phyloP scores from a whole-genome alignment of 2,888 invertebrate genomes.

The Liopterus haemorrhoidalis region DNA sequence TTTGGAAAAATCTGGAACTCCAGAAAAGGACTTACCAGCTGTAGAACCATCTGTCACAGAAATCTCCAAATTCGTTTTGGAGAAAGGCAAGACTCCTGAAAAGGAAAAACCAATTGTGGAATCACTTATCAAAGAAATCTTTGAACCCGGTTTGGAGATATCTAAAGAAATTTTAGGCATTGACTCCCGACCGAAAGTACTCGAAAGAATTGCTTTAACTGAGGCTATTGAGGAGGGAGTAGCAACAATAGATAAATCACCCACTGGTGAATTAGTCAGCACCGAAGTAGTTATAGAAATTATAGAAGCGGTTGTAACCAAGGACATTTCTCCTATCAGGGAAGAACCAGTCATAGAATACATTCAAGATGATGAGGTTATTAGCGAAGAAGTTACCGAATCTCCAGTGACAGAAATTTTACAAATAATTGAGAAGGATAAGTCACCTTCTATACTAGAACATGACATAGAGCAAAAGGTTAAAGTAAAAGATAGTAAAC shows the following conservation, averaged over 20 bases:
- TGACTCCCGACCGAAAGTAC: too few species aligned
- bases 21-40: background rate
- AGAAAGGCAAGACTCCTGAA: slow-evolving; percentile 5
- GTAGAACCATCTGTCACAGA: background rate
- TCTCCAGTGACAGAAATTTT: slow-evolving; percentile 1
- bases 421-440: too few species aligned
- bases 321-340: background rate
- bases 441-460: too few species aligned
- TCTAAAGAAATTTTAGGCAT: background rate
- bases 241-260: background rate
- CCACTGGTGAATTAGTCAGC: background rate
- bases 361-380: background rate
- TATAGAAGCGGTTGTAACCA: background rate
- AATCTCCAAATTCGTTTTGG: slow-evolving; percentile 5
- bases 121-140: too few species aligned
- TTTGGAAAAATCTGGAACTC: slow-evolving; percentile 8
- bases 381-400: background rate
- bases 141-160: background rate
- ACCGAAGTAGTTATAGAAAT: background rate
- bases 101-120: slow-evolving; percentile 7
- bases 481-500: too few species aligned
- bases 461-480: too few species aligned
- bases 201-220: background rate
- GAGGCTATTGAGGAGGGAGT: background rate
- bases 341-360: background rate